Conservation (phyloP, 64 coral and sea anemone genomes). For the Porites lutea region DNA sequence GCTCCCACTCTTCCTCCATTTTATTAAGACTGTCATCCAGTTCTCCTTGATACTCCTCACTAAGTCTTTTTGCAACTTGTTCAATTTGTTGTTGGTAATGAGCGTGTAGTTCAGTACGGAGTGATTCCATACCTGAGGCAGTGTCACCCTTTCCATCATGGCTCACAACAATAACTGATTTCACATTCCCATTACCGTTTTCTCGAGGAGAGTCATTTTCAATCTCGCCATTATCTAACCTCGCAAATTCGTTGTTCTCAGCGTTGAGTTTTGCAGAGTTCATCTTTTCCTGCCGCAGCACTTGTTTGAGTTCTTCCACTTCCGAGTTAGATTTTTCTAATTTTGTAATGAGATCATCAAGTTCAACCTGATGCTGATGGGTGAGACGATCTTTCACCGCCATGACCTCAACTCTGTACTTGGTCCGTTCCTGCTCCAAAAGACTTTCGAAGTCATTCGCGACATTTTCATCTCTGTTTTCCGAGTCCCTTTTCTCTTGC, state of each 20-base stretch:
- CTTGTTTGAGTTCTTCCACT: conserved; percentile 74
- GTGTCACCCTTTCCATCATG: conserved; percentile 5
- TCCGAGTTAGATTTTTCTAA: conserved; percentile 80
- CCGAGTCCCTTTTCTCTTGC: conserved; percentile 43
- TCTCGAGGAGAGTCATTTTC: not conserved
- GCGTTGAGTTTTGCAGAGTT: not conserved
- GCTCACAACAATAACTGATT: conserved; percentile 14
- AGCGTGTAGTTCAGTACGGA: conserved; percentile 39
- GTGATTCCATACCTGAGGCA: not conserved
- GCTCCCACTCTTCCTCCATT: conserved; percentile 90
- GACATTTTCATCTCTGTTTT: not conserved
- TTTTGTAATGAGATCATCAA: conserved; percentile 79
- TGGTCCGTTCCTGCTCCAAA: conserved; percentile 82
- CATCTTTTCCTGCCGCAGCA: conserved; percentile 19
- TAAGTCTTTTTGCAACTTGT: conserved; percentile 69
- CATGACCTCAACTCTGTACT: conserved; percentile 90
- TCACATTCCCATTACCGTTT: not conserved
- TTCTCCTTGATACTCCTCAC: conserved; percentile 84
- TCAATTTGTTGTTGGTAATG: conserved; percentile 90
- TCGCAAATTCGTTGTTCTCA: not conserved
- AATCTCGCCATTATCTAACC: conserved; percentile 30
- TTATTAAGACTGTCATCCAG: conserved; percentile 78
- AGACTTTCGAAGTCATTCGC: conserved; percentile 67
- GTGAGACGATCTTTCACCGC: conserved; percentile 89
- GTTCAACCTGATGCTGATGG: conserved; percentile 86